Base-by-base conservation (phyloP, 2,888 invertebrate species). In the Macrophya annulata region DNA sequence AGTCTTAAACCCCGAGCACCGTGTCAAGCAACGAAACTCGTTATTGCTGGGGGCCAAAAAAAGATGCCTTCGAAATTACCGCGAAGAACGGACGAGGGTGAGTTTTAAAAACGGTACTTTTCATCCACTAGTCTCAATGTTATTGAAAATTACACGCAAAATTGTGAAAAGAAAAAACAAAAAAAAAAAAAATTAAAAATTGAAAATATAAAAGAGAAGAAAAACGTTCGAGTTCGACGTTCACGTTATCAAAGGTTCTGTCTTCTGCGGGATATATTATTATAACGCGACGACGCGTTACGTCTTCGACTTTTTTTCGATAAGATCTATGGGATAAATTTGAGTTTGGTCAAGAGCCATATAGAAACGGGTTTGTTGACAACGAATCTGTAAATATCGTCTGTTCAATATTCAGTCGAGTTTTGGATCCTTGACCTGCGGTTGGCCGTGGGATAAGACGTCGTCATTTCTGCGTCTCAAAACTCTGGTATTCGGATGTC, bases 11-110 rank as follows among this genome's bases (percentile, higher is more conserved):
- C 15, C n/a, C n/a, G n/a, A 45, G 45, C 45, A 17, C 25, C 77
- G 77, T 77, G 77, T 77, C 55, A 55, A 55, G 77, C 37, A 6
- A 77, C 77, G 55, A 77, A 77, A 77, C 77, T 77, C 77, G 77
- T 77, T 77, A 77, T 77, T 77, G 77, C 37, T 55, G 77, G 31
- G 77, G 51, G 76, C 51, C 76, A 51, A 31, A 76, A 8, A 51
- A 51, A 37, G 76, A 51, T 37, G 40, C 40, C 10, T 71, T 71
- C 37, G 71, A 15, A 17, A 4, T n/a, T 21, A n/a, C 40, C 25
- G n/a, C 21, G n/a, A 12, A 25, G 74, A 74, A 25, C 10, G 45
- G 4, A 45, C 62, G 45, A 15, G 45, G 21, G 74, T 21, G n/a
- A 25, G 45, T 25, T 74, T 4, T 3, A 25, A 74, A 15, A 43